Conservation (phyloP, 1,140 invertebrate species). For the Diabrotica undecimpunctata region DNA sequence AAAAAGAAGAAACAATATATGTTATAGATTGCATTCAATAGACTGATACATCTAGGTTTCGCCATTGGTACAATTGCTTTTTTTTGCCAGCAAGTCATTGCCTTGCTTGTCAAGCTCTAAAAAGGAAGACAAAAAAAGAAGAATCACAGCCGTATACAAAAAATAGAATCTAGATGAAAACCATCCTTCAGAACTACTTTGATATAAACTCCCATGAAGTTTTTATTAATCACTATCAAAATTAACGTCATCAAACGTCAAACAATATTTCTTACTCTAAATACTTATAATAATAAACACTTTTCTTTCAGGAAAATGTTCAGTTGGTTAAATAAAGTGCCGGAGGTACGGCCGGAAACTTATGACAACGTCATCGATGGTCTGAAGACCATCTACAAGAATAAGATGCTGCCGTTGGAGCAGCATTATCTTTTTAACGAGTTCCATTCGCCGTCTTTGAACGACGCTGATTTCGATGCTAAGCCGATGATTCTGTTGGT, state of each 20-base stretch:
- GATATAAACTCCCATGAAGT: no score
- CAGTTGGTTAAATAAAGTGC: constrained; percentile 47
- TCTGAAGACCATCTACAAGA: constrained; percentile 61
- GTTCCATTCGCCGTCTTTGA: constrained; percentile 68
- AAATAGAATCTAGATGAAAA: no score
- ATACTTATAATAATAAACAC: constrained; percentile 5
- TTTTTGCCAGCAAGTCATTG: no score
- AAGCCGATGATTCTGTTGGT: constrained; percentile 72
- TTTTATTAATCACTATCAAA: background rate
- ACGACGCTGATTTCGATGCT: constrained; percentile 73
- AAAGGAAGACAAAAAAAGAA: no score
- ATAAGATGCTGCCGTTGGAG: constrained; percentile 66
- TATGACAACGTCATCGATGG: constrained; percentile 51
- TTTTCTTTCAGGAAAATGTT: constrained; percentile 46
- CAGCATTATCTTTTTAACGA: constrained; percentile 70
- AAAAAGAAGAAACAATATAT: no score
- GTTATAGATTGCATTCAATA: no score
- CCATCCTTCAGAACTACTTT: no score
- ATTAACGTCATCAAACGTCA: constrained; percentile 16
- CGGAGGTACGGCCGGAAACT: constrained; percentile 53
- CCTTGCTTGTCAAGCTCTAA: no score
- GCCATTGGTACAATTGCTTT: no score
- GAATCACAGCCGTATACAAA: no score
- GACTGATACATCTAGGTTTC: no score
- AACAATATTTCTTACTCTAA: background rate